phyloP scores from a whole-genome alignment of 2,113 vertebrate species.

The Corynorhinus townsendii region DNA sequence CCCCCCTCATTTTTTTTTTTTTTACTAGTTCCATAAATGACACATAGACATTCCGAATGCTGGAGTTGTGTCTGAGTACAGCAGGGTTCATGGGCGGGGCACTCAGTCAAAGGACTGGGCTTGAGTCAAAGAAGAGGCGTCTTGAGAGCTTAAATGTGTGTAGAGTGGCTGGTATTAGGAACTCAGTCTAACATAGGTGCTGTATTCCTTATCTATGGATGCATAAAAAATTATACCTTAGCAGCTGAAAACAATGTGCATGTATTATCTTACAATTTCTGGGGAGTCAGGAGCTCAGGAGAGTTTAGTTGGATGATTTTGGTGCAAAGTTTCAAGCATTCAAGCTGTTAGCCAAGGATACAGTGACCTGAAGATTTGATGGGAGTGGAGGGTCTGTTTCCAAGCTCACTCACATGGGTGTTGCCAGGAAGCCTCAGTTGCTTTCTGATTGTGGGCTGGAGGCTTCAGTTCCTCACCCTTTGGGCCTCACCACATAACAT shows the following conservation, averaged over 20 bases:
- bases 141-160: not conserved
- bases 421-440: not conserved
- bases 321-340: not conserved
- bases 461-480: not conserved
- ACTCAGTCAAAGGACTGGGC: not conserved
- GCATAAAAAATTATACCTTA: not conserved
- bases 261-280: not conserved
- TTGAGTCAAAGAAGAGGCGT: not conserved
- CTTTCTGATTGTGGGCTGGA: not conserved
- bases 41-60: conserved; percentile 11
- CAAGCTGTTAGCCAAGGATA: not conserved
- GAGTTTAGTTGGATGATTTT: not conserved
- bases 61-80: not conserved
- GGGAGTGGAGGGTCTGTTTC: not conserved
- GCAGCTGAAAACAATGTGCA: not conserved
- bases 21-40: conserved; percentile 35
- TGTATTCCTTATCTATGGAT: not conserved
- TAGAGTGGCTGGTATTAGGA: not conserved
- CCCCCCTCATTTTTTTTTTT: not conserved
- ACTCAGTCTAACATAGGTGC: not conserved
- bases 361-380: not conserved
- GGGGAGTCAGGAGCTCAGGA: not conserved
- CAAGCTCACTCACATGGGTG: not conserved
- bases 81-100: not conserved
- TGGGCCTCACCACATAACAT: not conserved